A percentile compares a stretch with the other conserved stretches of the same genome.
Evolutionary conservation across 2,797 vertebrate genomes (phyloP).

Genomic region (Pseudomugil tenellus): DNA sequence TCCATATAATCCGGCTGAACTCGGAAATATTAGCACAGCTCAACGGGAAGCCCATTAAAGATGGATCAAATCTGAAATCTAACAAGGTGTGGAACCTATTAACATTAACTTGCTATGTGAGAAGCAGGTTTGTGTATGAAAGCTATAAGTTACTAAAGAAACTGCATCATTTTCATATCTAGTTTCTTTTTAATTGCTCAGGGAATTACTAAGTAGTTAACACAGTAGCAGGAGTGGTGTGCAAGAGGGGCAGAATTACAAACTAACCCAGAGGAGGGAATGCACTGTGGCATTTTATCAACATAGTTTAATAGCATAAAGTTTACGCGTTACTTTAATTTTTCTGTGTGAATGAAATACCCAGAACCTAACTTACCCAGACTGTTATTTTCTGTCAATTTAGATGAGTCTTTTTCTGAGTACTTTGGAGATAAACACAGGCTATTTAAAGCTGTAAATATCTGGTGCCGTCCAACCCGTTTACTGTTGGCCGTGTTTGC

Average conservation of each 20-base stretch:
- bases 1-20: conserved; percentile 8
- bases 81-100: conserved; percentile 4
- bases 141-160: conserved; percentile 12
- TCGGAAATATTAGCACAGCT: conserved; percentile 26
- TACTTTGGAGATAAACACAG: conserved; percentile 1
- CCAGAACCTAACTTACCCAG: neutral
- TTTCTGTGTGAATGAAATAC: conserved; percentile 21
- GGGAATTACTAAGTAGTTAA: conserved; percentile 52
- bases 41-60: conserved; percentile 20
- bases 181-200: conserved; percentile 45
- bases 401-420: conserved; percentile 3
- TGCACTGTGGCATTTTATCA: conserved; percentile 33
- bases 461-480: neutral
- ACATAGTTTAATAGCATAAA: conserved; percentile 22
- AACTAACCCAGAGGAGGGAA: conserved; percentile 13
- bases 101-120: neutral
- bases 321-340: neutral
- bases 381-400: too few species aligned
- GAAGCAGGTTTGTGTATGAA: conserved; percentile 19
- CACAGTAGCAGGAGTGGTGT: conserved; percentile 30
- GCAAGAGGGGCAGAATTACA: conserved; percentile 43
- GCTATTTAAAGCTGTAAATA: conserved; percentile 1
- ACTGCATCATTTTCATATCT: conserved; percentile 55
- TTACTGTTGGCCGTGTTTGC: neutral
- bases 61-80: conserved; percentile 7